Conservation (phyloP, 2,113 vertebrate genomes). For the Pogona vitticeps region DNA sequence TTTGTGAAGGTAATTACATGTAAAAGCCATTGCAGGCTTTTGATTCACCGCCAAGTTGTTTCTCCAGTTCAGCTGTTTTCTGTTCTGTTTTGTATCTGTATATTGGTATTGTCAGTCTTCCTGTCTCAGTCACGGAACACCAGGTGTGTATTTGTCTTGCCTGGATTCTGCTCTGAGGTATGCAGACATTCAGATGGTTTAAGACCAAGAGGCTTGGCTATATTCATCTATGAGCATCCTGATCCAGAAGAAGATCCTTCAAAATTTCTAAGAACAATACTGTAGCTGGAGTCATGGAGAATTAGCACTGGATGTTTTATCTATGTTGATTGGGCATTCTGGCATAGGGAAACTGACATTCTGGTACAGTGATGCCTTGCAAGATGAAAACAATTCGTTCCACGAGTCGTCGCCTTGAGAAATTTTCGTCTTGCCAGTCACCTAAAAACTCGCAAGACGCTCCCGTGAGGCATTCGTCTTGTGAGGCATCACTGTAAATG, state of each 20-base stretch:
- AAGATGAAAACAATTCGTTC: too few species aligned
- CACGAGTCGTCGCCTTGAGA: too few species aligned
- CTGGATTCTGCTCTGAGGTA: slow-evolving; percentile 19
- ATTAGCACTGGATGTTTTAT: background rate
- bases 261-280: background rate
- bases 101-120: slow-evolving; percentile 16
- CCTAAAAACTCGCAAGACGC: too few species aligned
- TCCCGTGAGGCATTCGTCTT: too few species aligned
- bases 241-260: background rate
- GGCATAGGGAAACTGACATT: too few species aligned
- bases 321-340: background rate
- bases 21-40: slow-evolving; percentile 27
- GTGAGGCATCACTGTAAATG: too few species aligned
- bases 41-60: slow-evolving; percentile 3
- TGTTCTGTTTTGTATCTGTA: slow-evolving; percentile 19
- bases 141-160: slow-evolving; percentile 11
- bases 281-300: too few species aligned
- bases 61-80: slow-evolving; percentile 5
- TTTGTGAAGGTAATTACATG: slow-evolving; percentile 32
- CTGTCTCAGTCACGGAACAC: slow-evolving; percentile 10
- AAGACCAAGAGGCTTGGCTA: background rate
- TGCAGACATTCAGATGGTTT: slow-evolving; percentile 9
- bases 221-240: background rate
- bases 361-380: too few species aligned
- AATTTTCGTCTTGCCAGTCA: too few species aligned